Percentiles rank a stretch among this genome's conserved stretches.
These are phyloP conservation scores for Coecobrya sp. DNA, from an alignment of 2,888 invertebrate species.

Conservation along the genomic window DNA sequence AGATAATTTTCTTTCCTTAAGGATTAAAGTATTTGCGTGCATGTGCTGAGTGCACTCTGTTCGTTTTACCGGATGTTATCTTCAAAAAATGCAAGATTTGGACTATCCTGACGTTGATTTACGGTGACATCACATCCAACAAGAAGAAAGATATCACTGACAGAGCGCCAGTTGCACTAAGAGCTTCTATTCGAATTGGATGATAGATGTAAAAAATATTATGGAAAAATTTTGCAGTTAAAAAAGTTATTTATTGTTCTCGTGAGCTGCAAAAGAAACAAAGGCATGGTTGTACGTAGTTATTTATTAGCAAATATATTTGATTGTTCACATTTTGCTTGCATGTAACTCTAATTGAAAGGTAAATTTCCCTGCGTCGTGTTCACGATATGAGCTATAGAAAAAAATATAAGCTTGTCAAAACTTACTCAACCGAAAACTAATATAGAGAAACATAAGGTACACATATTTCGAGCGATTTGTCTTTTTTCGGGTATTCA, in stretches of 20 bases:
- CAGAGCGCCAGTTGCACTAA: background rate
- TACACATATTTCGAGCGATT: background rate
- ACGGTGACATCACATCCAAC: constrained; percentile 65
- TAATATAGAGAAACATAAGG: background rate
- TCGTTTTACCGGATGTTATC: constrained; percentile 61
- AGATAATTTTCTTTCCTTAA: background rate
- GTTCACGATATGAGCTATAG: background rate
- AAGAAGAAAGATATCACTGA: constrained; percentile 10
- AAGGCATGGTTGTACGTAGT: background rate
- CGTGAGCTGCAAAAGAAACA: background rate
- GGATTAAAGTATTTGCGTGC: background rate
- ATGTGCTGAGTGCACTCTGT: constrained; percentile 11
- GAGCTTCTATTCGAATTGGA: background rate
- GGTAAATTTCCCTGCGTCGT: constrained; percentile 6
- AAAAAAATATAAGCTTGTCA: background rate
- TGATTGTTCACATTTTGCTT: constrained; percentile 25
- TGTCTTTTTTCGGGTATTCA: background rate
- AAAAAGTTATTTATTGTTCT: background rate
- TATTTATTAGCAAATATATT: background rate
- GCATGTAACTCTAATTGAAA: background rate
- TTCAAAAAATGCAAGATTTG: constrained; percentile 4
- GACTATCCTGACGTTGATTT: constrained; percentile 67
- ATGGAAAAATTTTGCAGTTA: constrained; percentile 6
- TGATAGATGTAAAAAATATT: background rate
- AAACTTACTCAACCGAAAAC: background rate